phyloP scores from a whole-genome alignment of 2,888 invertebrate genomes.

The Epistrophella euchroma region DNA sequence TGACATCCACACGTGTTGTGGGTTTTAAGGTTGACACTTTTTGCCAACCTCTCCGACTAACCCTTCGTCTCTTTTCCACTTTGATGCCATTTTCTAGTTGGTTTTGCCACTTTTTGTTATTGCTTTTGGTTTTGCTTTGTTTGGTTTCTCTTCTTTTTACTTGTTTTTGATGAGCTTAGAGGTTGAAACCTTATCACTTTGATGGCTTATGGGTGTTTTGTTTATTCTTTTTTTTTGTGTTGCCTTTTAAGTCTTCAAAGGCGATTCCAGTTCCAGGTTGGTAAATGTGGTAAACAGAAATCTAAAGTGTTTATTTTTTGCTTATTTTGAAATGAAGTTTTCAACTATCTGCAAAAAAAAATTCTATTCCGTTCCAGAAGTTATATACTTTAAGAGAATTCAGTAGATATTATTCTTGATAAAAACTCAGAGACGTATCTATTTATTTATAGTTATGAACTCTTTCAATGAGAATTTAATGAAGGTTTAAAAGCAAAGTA shows the following conservation, averaged over 20 bases:
- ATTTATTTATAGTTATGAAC: no score
- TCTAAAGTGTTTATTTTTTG: conserved; percentile 7
- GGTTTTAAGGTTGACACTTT: conserved; percentile 48
- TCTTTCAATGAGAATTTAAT: no score
- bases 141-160: not conserved
- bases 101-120: not conserved
- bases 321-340: not conserved
- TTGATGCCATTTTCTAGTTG: conserved; percentile 6
- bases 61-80: not conserved
- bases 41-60: conserved; percentile 26
- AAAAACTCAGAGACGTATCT: no score
- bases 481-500: no score
- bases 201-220: conserved; percentile 31
- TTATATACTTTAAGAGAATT: no score
- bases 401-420: no score
- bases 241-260: conserved; percentile 25
- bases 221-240: conserved; percentile 3
- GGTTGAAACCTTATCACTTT: conserved; percentile 21
- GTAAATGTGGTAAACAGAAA: conserved; percentile 44
- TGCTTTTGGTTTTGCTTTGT: not conserved
- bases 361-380: no score
- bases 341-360: not conserved
- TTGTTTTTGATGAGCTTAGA: conserved; percentile 20
- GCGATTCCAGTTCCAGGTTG: conserved; percentile 29
- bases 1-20: conserved; percentile 43